Percentiles rank a stretch among this genome's conserved stretches.
Evolutionary conservation across 2,797 vertebrate species (phyloP).

Genomic region (Xiphophorus birchmanni): DNA sequence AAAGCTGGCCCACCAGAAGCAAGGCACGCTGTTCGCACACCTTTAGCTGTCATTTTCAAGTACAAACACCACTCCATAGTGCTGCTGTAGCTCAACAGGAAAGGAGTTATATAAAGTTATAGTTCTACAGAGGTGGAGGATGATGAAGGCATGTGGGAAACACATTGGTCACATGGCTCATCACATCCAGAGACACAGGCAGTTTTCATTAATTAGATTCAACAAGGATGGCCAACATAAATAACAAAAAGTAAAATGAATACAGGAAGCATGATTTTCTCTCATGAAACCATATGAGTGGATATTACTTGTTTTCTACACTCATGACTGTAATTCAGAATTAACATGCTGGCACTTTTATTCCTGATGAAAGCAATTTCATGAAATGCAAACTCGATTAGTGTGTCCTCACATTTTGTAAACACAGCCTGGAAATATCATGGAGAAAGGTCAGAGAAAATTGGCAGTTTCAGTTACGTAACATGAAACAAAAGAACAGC

Average conservation of each 20-base stretch:
- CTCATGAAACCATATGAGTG: constrained; percentile 1
- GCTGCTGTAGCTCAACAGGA: constrained; percentile 46
- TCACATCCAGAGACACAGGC: not conserved
- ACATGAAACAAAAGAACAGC: constrained; percentile 35
- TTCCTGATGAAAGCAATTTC: constrained; percentile 66
- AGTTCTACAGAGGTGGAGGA: constrained; percentile 26
- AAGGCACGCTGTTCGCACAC: constrained; percentile 33
- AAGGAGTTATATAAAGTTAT: constrained; percentile 55
- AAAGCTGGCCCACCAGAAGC: constrained; percentile 46
- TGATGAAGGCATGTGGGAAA: constrained; percentile 22
- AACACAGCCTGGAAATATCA: constrained; percentile 66
- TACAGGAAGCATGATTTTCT: not conserved
- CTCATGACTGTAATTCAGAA: constrained; percentile 42
- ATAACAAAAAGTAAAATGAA: not conserved
- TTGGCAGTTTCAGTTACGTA: constrained; percentile 35
- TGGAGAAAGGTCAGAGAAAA: constrained; percentile 41
- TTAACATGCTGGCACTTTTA: constrained; percentile 69
- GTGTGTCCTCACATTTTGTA: constrained; percentile 41
- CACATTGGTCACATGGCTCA: constrained; percentile 18
- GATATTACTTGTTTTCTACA: constrained; percentile 41
- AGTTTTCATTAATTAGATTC: constrained; percentile 10
- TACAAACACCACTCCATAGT: constrained; percentile 50
- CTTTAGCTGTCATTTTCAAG: constrained; percentile 63
- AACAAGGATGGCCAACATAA: constrained; percentile 15
- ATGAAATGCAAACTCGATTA: constrained; percentile 58